Percentiles rank a stretch among this genome's conserved stretches.
These are phyloP conservation scores for Antigone vipio DNA, from an alignment of 2,113 vertebrate genomes.

Conservation along the genomic window DNA sequence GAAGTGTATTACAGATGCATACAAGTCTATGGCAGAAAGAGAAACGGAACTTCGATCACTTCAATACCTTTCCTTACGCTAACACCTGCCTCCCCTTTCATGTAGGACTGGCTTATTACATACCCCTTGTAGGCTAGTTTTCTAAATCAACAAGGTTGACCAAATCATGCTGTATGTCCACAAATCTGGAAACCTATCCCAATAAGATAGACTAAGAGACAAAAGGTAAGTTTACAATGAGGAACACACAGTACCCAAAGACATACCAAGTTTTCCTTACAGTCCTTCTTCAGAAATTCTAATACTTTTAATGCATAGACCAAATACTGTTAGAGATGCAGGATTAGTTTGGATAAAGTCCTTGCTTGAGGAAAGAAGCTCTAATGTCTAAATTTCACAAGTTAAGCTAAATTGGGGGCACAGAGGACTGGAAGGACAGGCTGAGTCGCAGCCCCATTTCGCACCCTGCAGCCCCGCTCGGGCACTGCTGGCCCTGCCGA, in stretches of 20 bases:
- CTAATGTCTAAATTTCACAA: background rate
- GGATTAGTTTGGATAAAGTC: background rate
- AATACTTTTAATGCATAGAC: background rate
- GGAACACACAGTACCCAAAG: background rate
- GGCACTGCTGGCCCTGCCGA: rapidly evolving
- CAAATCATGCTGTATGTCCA: background rate
- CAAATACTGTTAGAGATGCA: background rate
- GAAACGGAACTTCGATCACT: background rate
- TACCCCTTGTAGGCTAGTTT: background rate
- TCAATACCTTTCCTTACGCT: background rate
- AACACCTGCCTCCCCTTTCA: background rate
- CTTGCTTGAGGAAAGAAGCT: background rate
- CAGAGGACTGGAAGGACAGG: background rate
- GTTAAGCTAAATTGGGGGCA: background rate
- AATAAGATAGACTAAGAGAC: background rate
- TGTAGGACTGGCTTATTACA: background rate
- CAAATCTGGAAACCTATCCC: background rate
- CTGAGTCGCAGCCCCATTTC: background rate
- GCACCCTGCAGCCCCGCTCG: rapidly evolving
- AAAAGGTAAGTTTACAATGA: background rate
- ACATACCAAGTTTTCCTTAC: background rate
- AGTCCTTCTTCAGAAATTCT: background rate
- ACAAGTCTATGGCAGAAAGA: background rate
- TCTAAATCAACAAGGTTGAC: background rate
- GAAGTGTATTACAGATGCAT: background rate